Conservation (phyloP, 2,888 invertebrate species). For the Helicoverpa assulta region DNA sequence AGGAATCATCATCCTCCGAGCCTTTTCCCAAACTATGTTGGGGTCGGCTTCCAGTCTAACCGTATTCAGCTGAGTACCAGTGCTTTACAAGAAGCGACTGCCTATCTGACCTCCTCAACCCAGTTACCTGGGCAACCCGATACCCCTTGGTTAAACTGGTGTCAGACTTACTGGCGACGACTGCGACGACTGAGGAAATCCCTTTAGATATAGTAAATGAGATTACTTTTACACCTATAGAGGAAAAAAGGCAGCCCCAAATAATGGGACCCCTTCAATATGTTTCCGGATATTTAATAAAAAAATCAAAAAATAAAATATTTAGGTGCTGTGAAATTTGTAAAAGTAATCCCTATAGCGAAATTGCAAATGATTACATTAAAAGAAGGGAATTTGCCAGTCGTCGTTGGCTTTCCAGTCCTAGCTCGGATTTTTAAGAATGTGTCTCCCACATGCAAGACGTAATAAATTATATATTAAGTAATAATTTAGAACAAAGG, state of each 20-base stretch:
- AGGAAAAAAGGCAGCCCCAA: slow-evolving; percentile 3
- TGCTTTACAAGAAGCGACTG: no score
- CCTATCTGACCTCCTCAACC: no score
- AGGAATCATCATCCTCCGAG: no score
- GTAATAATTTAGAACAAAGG: no score
- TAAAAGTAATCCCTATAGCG: slow-evolving; percentile 15
- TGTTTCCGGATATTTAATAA: slow-evolving; percentile 8
- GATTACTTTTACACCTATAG: slow-evolving; percentile 13
- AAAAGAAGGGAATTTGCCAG: background rate
- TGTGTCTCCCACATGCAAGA: background rate
- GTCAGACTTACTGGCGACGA: no score
- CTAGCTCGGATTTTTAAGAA: background rate
- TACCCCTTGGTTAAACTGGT: no score
- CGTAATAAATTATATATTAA: background rate
- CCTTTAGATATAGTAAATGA: slow-evolving; percentile 7
- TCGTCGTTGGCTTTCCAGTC: background rate
- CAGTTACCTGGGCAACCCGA: no score
- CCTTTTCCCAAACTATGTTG: no score
- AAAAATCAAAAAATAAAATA: slow-evolving; percentile 5
- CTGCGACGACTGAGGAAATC: slow-evolving; percentile 13
- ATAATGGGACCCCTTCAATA: slow-evolving; percentile 8
- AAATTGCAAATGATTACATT: background rate
- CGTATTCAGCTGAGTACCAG: no score
- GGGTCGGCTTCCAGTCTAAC: no score
- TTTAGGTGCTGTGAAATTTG: slow-evolving; percentile 14